phyloP scores from a whole-genome alignment of 2,113 vertebrate species.

The Saguinus midas region DNA sequence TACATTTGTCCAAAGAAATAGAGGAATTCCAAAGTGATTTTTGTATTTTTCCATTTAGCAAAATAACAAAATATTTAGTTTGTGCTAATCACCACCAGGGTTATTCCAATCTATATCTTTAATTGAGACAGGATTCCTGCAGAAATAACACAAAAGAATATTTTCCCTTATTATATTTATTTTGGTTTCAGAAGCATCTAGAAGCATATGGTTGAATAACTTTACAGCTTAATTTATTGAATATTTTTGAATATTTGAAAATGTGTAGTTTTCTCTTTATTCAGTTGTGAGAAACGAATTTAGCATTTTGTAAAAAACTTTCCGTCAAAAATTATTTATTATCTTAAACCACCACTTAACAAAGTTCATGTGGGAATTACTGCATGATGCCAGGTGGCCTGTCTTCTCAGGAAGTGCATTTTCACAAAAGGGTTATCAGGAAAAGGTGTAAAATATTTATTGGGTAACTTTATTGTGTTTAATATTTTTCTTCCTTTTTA shows the following conservation, averaged over 20 bases:
- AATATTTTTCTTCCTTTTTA: background rate
- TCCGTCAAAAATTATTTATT: background rate
- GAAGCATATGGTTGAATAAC: background rate
- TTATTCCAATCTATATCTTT: background rate
- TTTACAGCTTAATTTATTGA: background rate
- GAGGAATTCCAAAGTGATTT: background rate
- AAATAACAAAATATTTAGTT: background rate
- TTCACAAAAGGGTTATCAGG: background rate
- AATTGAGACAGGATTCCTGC: background rate
- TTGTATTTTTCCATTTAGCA: background rate
- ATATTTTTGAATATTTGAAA: constrained; percentile 4
- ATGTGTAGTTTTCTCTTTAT: background rate
- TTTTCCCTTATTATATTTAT: background rate
- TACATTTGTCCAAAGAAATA: background rate
- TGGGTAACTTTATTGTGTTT: background rate
- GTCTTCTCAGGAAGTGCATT: background rate
- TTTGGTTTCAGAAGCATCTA: background rate
- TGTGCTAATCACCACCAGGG: background rate
- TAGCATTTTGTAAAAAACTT: background rate
- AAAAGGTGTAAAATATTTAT: background rate
- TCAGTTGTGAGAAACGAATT: background rate
- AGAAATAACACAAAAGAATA: background rate
- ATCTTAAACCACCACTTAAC: background rate
- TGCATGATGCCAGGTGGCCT: background rate
- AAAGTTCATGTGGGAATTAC: background rate